Conservation (phyloP, 2,113 vertebrate genomes). For the Microcebus lehilahytsara region DNA sequence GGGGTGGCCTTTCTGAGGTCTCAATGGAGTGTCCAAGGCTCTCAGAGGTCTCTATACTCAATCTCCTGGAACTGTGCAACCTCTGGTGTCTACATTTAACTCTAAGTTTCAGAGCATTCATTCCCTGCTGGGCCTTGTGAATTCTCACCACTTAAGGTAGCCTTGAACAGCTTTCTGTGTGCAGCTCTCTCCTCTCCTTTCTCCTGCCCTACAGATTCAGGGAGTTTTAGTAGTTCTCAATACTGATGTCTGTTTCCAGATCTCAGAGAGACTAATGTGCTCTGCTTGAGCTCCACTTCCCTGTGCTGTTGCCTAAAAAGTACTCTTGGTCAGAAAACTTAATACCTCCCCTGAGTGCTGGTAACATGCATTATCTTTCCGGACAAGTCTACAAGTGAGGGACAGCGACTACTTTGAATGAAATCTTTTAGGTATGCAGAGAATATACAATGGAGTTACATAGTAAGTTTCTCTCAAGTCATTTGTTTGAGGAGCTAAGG, state of each 20-base stretch:
- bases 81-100: neutral
- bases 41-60: neutral
- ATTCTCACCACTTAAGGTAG: neutral
- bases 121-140: neutral
- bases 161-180: neutral
- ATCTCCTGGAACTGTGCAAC: neutral
- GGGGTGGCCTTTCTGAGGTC: neutral
- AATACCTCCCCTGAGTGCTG: neutral
- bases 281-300: neutral
- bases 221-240: neutral
- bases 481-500: constrained; percentile 2
- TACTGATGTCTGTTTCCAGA: neutral
- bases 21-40: neutral
- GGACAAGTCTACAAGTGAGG: neutral
- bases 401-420: neutral
- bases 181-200: neutral
- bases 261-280: neutral
- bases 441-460: neutral
- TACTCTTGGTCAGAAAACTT: neutral
- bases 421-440: neutral
- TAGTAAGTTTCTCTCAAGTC: neutral
- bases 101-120: neutral
- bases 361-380: neutral
- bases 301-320: neutral
- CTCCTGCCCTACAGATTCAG: neutral